Evolutionary conservation across 2,888 invertebrate species (phyloP).

Genomic region (Nephrotoma guestfalica): DNA sequence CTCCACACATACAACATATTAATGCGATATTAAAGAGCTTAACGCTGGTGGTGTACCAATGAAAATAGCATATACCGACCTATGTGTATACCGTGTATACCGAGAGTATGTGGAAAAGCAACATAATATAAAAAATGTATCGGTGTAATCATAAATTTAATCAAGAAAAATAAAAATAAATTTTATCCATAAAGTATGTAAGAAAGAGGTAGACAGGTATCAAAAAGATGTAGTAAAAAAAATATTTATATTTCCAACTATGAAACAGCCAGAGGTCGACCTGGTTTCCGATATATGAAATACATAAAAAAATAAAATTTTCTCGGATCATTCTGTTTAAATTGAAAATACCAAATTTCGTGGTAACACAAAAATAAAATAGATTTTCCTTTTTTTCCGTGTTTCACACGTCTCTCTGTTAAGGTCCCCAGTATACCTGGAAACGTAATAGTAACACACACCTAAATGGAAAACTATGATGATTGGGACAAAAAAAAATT

Average conservation of each 20-base stretch:
- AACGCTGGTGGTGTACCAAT: background rate
- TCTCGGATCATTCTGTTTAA: background rate
- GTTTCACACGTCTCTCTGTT: background rate
- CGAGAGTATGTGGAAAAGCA: background rate
- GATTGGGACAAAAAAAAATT: too few relatives aligned
- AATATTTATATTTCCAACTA: background rate
- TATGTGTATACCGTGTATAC: background rate
- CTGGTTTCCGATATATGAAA: background rate
- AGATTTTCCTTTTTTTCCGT: background rate
- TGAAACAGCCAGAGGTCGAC: constrained; percentile 4
- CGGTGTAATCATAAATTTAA: background rate
- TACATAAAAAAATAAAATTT: background rate
- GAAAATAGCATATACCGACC: background rate
- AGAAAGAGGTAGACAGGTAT: background rate
- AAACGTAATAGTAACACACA: background rate
- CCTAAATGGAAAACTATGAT: background rate
- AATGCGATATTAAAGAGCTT: background rate
- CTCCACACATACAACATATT: background rate
- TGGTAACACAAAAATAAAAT: background rate
- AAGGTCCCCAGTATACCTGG: background rate
- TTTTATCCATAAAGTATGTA: background rate
- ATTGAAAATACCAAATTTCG: background rate
- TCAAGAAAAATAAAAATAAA: background rate
- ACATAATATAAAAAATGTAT: background rate
- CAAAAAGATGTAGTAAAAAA: background rate